A percentile compares a stretch with the other conserved stretches of the same genome.
Evolutionary conservation across 2,113 vertebrate genomes (phyloP).

Genomic region (Aspiorhynchus laticeps): DNA sequence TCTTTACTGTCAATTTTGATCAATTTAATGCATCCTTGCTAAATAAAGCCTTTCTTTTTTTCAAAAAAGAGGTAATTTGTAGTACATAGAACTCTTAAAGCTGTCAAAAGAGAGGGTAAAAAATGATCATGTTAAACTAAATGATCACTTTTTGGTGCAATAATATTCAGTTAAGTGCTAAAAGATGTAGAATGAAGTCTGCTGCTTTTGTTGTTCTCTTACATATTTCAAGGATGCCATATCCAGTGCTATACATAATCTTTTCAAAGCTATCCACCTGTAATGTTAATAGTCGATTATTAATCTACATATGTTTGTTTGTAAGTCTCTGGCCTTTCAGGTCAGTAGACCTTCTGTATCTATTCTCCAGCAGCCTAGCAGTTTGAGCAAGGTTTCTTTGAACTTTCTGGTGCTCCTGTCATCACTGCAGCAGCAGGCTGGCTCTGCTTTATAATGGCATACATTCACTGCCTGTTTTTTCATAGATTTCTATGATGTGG

Average conservation of each 20-base stretch:
- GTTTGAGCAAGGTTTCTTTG: background rate
- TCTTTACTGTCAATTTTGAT: background rate
- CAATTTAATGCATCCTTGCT: background rate
- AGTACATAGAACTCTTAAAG: background rate
- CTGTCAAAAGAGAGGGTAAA: no score
- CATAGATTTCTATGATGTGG: constrained; percentile 39
- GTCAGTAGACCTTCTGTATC: constrained; percentile 2
- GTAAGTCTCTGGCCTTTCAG: background rate
- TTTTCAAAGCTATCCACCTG: background rate
- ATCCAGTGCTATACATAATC: background rate
- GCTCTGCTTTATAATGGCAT: constrained; percentile 19
- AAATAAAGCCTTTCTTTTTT: background rate
- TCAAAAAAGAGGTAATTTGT: no score
- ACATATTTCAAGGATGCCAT: background rate
- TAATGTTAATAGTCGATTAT: background rate
- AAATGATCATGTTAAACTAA: background rate
- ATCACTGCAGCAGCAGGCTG: background rate
- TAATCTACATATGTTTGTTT: background rate
- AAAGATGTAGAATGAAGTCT: background rate
- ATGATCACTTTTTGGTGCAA: background rate
- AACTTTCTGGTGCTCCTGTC: background rate
- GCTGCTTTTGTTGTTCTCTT: background rate
- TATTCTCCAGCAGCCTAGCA: background rate
- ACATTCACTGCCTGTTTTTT: constrained; percentile 45
- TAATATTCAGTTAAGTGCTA: background rate